Conservation (phyloP, 2,113 vertebrate genomes). For the Colaptes auratus region DNA sequence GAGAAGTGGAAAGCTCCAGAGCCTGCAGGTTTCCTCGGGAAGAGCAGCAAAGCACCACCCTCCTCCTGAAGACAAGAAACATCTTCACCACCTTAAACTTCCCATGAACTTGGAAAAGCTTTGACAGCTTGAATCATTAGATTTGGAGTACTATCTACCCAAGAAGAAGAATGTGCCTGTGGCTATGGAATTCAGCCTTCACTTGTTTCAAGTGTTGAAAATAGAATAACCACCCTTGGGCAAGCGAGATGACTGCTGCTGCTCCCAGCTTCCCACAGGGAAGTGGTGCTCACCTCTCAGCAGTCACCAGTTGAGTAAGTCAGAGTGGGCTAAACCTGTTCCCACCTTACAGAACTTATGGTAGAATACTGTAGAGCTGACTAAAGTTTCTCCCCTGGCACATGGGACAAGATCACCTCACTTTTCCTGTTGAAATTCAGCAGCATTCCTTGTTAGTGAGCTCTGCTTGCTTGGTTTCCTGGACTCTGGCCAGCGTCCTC, state of each 20-base stretch:
- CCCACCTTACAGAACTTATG: not conserved
- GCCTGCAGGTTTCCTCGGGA: not conserved
- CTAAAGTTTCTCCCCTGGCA: not conserved
- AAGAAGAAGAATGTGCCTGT: slow-evolving; percentile 9
- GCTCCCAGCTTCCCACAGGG: not conserved
- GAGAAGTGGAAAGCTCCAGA: not conserved
- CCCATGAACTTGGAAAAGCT: not conserved
- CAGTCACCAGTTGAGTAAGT: not conserved
- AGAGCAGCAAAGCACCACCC: not conserved
- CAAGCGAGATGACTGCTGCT: not conserved
- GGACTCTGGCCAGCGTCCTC: not conserved
- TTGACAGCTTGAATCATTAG: not conserved
- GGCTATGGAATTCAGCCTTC: slow-evolving; percentile 11
- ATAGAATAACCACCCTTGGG: not conserved
- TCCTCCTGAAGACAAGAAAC: not conserved
- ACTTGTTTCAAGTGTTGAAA: slow-evolving; percentile 10
- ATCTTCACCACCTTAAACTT: slow-evolving; percentile 2
- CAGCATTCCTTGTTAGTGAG: fast-evolving
- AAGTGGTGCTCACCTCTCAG: not conserved
- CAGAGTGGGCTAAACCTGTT: not conserved
- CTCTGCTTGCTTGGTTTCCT: not conserved
- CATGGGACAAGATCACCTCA: not conserved
- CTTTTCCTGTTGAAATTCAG: not conserved
- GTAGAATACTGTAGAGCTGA: not conserved
- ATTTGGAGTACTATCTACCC: not conserved